phyloP scores from a whole-genome alignment of 1,140 invertebrate species.

The Trichogramma pretiosum region DNA sequence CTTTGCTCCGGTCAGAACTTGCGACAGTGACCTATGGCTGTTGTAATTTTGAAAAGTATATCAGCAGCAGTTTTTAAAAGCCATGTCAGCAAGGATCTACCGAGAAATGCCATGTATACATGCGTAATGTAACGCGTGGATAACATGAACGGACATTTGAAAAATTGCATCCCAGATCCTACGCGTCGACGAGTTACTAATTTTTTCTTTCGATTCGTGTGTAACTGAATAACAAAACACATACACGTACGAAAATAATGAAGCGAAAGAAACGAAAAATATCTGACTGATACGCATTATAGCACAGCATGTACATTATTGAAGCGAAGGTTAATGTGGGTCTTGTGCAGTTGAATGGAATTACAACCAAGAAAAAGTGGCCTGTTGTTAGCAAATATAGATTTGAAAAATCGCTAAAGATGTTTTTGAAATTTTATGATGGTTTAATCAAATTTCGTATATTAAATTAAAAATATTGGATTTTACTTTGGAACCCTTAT shows the following conservation, averaged over 20 bases:
- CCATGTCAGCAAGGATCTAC: constrained; percentile 22
- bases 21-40: constrained; percentile 28
- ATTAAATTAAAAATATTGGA: too few relatives aligned
- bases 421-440: too few relatives aligned
- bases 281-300: constrained; percentile 1
- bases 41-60: constrained; percentile 27
- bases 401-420: too few relatives aligned
- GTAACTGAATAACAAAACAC: too few relatives aligned
- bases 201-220: constrained; percentile 21
- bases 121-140: too few relatives aligned
- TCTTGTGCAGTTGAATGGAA: not conserved
- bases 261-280: constrained; percentile 7
- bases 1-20: constrained; percentile 16
- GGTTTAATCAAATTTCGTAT: too few relatives aligned
- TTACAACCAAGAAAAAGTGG: constrained; percentile 6
- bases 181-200: constrained; percentile 14
- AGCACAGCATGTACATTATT: not conserved
- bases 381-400: too few relatives aligned
- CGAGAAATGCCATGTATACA: too few relatives aligned
- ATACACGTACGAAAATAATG: too few relatives aligned
- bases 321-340: not conserved
- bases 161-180: constrained; percentile 25
- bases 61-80: constrained; percentile 6
- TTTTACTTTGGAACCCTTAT: too few relatives aligned
- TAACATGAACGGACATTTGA: constrained; percentile 21